Percentiles rank a stretch among this genome's conserved stretches.
phyloP scores from a whole-genome alignment of 2,888 invertebrate genomes.

The Drosophila prostipennis region DNA sequence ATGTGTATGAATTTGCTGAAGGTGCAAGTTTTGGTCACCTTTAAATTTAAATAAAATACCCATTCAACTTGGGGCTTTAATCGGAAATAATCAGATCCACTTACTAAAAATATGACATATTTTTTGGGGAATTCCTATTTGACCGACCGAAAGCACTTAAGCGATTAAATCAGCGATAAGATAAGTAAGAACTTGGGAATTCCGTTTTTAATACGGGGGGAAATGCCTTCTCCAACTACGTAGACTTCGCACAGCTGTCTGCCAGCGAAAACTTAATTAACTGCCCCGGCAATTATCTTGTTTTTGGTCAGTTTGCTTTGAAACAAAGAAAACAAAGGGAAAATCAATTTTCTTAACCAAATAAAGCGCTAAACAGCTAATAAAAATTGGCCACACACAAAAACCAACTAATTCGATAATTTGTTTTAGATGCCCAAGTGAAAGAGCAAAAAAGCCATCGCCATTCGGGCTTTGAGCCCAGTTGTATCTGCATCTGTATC shows the following conservation, averaged over 20 bases:
- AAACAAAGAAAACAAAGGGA: neutral
- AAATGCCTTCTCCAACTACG: conserved; percentile 25
- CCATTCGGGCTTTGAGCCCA: conserved; percentile 12
- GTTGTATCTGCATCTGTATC: conserved; percentile 1
- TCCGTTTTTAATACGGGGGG: conserved; percentile 18
- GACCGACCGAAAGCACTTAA: conserved; percentile 17
- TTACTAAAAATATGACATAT: conserved; percentile 19
- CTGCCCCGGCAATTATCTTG: conserved; percentile 27
- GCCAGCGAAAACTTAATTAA: conserved; percentile 21
- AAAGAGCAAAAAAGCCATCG: conserved; percentile 45
- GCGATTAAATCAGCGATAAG: conserved; percentile 22
- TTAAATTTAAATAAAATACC: neutral
- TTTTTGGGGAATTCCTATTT: conserved; percentile 26
- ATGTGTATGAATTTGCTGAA: neutral
- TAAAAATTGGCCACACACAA: conserved; percentile 58
- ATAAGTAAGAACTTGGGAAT: conserved; percentile 21
- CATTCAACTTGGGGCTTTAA: neutral
- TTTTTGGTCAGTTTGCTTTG: conserved; percentile 11
- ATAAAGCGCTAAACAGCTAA: conserved; percentile 65
- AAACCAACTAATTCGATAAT: conserved; percentile 72
- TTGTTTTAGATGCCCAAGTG: conserved; percentile 44
- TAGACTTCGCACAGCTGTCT: conserved; percentile 25
- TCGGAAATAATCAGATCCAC: neutral
- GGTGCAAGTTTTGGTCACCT: neutral
- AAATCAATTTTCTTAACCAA: conserved; percentile 61